Percentiles rank a stretch among this genome's conserved stretches.
phyloP scores from a whole-genome alignment of 1,140 invertebrate species.

The Micrasema minimum region DNA sequence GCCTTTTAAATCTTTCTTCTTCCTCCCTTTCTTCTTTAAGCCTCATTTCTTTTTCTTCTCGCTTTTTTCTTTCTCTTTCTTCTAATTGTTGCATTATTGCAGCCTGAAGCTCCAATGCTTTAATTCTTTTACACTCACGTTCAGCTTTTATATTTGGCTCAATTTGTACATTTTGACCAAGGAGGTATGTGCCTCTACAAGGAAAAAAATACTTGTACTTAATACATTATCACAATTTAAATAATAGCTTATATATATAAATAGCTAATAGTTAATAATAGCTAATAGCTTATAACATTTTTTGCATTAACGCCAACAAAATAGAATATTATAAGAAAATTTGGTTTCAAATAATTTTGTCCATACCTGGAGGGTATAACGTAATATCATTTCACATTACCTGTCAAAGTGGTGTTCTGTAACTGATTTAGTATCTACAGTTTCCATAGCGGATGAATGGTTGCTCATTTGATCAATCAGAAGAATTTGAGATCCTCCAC shows the following conservation, averaged over 20 bases:
- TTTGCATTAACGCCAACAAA: too few relatives aligned
- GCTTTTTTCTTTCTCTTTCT: conserved; percentile 72
- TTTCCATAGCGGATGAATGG: conserved; percentile 30
- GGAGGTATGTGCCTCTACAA: conserved; percentile 64
- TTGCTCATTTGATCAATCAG: conserved; percentile 61
- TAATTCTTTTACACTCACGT: conserved; percentile 74
- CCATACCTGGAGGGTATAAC: too few relatives aligned
- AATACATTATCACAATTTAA: too few relatives aligned
- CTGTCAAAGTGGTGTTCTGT: conserved; percentile 40
- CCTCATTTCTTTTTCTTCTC: conserved; percentile 72
- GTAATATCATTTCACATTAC: too few relatives aligned
- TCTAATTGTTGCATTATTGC: conserved; percentile 79
- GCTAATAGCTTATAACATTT: too few relatives aligned
- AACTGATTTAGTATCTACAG: conserved; percentile 11
- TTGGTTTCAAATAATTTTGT: too few relatives aligned
- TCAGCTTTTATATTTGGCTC: conserved; percentile 75
- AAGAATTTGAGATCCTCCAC: conserved; percentile 60
- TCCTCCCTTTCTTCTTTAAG: conserved; percentile 74
- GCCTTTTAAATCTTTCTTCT: conserved; percentile 73
- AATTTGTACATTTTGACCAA: conserved; percentile 79
- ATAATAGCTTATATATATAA: background rate
- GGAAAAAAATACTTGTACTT: conserved; percentile 28
- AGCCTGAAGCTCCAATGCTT: conserved; percentile 77
- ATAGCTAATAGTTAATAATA: background rate
- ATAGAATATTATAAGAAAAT: too few relatives aligned